Evolutionary conservation across 2,113 vertebrate genomes (phyloP).

Genomic region (Formicarius rufipectus): DNA sequence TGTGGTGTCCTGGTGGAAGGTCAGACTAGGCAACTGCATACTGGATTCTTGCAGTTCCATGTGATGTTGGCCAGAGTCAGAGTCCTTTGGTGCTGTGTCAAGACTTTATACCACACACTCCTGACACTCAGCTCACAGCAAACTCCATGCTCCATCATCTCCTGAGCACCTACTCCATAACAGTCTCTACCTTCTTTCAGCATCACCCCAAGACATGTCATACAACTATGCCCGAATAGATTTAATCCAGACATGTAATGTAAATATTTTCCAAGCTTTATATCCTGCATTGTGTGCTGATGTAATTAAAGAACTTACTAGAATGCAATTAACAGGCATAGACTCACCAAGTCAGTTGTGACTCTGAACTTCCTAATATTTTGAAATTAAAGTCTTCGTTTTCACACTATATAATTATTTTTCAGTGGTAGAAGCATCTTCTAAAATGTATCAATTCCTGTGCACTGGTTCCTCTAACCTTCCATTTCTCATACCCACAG

Average conservation of each 20-base stretch:
- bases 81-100: neutral
- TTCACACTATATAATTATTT: neutral
- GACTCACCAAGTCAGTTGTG: rapidly evolving
- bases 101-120: neutral
- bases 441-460: neutral
- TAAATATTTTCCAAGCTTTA: constrained; percentile 25
- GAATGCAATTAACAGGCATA: neutral
- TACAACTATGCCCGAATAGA: neutral
- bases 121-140: neutral
- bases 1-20: neutral
- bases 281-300: neutral
- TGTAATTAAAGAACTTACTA: neutral
- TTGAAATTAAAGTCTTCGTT: neutral
- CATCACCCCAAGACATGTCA: neutral
- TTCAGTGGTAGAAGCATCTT: neutral
- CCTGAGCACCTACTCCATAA: neutral
- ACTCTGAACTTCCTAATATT: neutral
- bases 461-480: neutral
- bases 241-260: neutral
- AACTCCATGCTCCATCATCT: neutral
- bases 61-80: neutral
- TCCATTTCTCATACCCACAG: neutral
- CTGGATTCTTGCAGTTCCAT: neutral
- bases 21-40: neutral
- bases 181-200: constrained; percentile 7